These are phyloP conservation scores for Coptodon bakossiorum DNA, from an alignment of 2,113 vertebrate genomes.

Conservation along the genomic window DNA sequence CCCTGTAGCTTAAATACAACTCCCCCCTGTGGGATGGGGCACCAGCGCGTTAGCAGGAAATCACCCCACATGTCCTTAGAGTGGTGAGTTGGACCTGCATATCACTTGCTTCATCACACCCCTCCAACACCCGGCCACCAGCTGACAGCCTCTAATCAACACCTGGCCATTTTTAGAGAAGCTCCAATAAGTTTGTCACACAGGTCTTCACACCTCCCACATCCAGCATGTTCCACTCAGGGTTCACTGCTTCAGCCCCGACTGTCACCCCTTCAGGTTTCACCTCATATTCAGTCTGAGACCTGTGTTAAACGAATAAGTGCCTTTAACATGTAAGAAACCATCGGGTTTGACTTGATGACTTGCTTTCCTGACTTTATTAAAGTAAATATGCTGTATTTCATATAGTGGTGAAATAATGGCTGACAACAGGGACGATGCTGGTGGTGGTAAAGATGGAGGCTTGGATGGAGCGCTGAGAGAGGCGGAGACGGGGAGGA, in stretches of 20 bases:
- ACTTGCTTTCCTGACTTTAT: neutral
- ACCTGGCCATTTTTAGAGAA: neutral
- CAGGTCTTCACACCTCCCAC: neutral
- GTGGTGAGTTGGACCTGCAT: neutral
- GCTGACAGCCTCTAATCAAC: neutral
- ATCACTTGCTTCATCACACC: neutral
- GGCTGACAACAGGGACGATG: accelerated
- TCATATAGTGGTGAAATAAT: neutral
- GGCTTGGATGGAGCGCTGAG: neutral
- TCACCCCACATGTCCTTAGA: neutral
- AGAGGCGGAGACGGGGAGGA: neutral
- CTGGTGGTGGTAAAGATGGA: neutral
- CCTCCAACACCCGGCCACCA: neutral
- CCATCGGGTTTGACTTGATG: neutral
- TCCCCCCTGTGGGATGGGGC: neutral
- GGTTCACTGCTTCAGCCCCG: neutral
- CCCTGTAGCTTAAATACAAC: neutral
- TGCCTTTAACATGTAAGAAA: neutral
- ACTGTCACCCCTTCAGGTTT: accelerated
- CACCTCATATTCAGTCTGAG: neutral
- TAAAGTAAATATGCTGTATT: neutral
- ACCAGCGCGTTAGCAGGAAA: neutral
- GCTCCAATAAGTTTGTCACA: neutral
- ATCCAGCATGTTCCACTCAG: neutral
- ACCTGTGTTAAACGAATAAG: neutral